Base-by-base conservation (phyloP, 2,888 invertebrate genomes). In the Agrilus biguttatus region DNA sequence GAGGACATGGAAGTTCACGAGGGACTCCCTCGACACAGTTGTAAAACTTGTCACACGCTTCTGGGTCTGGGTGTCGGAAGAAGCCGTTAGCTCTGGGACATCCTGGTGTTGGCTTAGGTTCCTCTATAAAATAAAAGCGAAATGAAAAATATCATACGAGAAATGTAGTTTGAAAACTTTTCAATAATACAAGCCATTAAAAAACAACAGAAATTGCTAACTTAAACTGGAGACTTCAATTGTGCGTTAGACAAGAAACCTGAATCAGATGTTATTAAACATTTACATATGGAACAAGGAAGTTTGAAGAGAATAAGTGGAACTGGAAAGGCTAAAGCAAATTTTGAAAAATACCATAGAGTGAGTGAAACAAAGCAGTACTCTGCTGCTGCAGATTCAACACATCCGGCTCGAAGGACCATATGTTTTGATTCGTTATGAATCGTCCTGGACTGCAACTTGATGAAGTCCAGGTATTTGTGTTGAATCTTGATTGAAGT, bases 281-380 rank as follows among this genome's bases (percentile, higher is more conserved):
- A n/a, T n/a, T n/a, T n/a, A n/a, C n/a, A n/a, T n/a, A n/a, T 96
- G 37, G 92, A 95, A 62, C 89, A 90, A 58, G 90, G 89, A 1
- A 86, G 87, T 64, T 58, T 84, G 41, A 75, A 78, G 40, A 75
- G 81, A 57, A 75, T 95, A 46, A 90, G 90, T 53, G 95, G 93
- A 3, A 85, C 88, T 0, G 89, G 86, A 12, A 93, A 89, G 62
- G 82, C 83, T 1, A 83, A 85, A 58, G 83, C 86, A 2, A 89
- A 87, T 62, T 90, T 91, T 60, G 92, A 95, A 56, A 95, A 92
- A 68, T 96, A 95, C 61, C 87, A 91, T 54, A 79, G 80, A 51
- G 80, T 80, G 66, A 80, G 90, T 55, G 87, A 92, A 70, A 77
- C 89, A 40, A 73, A 81, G 52, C 78, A 83, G 34, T 92, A 92